Conservation (phyloP, 2,888 invertebrate genomes). For the Noctua janthe region DNA sequence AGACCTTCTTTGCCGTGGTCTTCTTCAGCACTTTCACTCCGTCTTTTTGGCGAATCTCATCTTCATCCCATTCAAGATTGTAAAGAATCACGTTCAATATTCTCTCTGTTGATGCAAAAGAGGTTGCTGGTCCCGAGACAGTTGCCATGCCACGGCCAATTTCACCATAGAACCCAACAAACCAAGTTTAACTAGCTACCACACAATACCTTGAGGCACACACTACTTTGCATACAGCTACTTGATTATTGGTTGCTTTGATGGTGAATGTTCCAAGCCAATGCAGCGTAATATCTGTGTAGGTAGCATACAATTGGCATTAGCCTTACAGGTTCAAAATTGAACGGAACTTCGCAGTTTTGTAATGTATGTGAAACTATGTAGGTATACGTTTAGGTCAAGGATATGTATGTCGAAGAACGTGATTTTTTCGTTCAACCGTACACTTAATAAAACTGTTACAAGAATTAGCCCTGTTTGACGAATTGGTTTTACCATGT, state of each 20-base stretch:
- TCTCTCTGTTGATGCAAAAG: neutral
- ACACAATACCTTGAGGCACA: slow-evolving; percentile 37
- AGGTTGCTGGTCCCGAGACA: neutral
- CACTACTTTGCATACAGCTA: slow-evolving; percentile 44
- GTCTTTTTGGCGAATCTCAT: neutral
- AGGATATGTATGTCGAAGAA: slow-evolving; percentile 21
- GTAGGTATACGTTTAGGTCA: slow-evolving; percentile 24
- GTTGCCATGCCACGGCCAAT: slow-evolving; percentile 13
- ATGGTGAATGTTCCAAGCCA: slow-evolving; percentile 61
- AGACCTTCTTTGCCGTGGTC: neutral
- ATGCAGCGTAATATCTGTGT: slow-evolving; percentile 60
- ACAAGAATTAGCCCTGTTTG: neutral
- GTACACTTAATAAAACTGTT: neutral
- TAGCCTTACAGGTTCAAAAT: slow-evolving; percentile 58
- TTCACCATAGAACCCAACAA: slow-evolving; percentile 22
- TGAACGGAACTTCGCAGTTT: slow-evolving; percentile 48
- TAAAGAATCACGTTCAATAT: neutral
- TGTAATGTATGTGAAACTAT: slow-evolving; percentile 43
- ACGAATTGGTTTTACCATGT: slow-evolving; percentile 6
- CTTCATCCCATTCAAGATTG: too few relatives aligned
- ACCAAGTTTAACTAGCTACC: slow-evolving; percentile 26
- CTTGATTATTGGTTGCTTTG: slow-evolving; percentile 55
- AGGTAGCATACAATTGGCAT: slow-evolving; percentile 61
- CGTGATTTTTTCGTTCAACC: slow-evolving; percentile 19
- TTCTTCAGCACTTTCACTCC: neutral